Conservation (phyloP, 2,797 vertebrate genomes). For the Botia almorhae region DNA sequence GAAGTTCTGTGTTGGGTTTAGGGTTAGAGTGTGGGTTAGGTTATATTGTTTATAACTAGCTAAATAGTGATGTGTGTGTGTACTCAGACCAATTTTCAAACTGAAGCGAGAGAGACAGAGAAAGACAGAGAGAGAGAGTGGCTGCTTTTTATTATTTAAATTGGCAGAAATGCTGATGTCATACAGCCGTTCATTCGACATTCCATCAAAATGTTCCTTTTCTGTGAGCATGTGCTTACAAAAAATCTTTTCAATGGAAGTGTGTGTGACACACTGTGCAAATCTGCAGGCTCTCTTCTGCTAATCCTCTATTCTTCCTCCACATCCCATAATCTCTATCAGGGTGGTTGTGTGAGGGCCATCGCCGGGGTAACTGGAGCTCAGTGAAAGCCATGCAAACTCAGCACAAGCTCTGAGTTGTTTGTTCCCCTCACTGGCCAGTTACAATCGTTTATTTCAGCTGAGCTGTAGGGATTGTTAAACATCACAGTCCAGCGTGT, state of each 20-base stretch:
- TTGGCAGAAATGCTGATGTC: not conserved
- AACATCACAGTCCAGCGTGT: slow-evolving; percentile 1
- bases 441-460: not conserved
- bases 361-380: slow-evolving; percentile 11
- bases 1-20: no score
- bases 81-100: no score
- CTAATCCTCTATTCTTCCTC: not conserved
- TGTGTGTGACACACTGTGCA: not conserved
- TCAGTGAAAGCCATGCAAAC: slow-evolving; percentile 34
- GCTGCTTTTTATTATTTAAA: not conserved
- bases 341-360: not conserved
- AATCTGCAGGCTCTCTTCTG: slow-evolving; percentile 19
- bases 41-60: no score
- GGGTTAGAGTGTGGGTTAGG: no score
- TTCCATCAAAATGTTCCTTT: not conserved
- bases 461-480: not conserved
- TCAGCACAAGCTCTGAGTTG: slow-evolving; percentile 27
- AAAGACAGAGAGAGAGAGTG: no score
- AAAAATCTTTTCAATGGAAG: not conserved
- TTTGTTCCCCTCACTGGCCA: not conserved
- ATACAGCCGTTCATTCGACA: not conserved
- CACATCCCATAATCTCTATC: slow-evolving; percentile 25
- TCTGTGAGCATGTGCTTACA: not conserved
- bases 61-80: no score
- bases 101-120: no score